Conservation (phyloP, 2,797 vertebrate species). For the Phyllotis vaccarum region DNA sequence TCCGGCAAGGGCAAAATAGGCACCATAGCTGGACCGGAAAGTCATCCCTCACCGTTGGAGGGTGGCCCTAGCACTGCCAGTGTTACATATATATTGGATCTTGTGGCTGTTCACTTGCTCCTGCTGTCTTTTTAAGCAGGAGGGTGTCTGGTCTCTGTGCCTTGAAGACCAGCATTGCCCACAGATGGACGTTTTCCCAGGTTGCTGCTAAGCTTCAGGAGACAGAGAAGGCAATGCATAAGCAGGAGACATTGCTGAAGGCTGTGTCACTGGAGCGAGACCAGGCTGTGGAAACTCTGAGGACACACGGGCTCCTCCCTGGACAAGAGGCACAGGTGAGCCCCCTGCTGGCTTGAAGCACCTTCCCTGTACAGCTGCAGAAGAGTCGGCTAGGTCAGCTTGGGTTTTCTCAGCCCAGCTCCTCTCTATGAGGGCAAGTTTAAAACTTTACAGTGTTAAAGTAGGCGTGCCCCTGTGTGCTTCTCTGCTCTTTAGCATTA, state of each 20-base stretch:
- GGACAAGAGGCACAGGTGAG: slow-evolving; percentile 83
- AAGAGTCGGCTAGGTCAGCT: background rate
- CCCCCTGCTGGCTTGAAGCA: background rate
- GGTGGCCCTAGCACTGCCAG: fast-evolving
- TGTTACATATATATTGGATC: fast-evolving
- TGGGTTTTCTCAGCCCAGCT: background rate
- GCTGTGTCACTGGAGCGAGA: slow-evolving; percentile 88
- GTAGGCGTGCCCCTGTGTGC: fast-evolving
- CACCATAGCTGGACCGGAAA: fast-evolving
- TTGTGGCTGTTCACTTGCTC: fast-evolving
- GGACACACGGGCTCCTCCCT: slow-evolving; percentile 11
- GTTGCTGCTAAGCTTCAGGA: slow-evolving; percentile 88
- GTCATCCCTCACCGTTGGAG: fast-evolving
- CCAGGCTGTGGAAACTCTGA: slow-evolving; percentile 79
- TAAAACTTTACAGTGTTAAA: too few relatives aligned
- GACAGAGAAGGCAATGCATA: slow-evolving; percentile 86
- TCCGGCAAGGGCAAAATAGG: background rate
- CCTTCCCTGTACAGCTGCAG: background rate
- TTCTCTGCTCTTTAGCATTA: background rate
- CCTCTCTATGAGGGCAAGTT: background rate
- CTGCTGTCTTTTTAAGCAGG: background rate
- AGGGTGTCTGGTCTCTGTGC: background rate
- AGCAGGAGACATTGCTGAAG: slow-evolving; percentile 83
- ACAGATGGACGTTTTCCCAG: slow-evolving; percentile 73
- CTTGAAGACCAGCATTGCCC: background rate